Evolutionary conservation across 2,888 invertebrate species (phyloP), one percentile per base, ranked within the genome.

Genomic region (Plutella xylostella): DNA sequence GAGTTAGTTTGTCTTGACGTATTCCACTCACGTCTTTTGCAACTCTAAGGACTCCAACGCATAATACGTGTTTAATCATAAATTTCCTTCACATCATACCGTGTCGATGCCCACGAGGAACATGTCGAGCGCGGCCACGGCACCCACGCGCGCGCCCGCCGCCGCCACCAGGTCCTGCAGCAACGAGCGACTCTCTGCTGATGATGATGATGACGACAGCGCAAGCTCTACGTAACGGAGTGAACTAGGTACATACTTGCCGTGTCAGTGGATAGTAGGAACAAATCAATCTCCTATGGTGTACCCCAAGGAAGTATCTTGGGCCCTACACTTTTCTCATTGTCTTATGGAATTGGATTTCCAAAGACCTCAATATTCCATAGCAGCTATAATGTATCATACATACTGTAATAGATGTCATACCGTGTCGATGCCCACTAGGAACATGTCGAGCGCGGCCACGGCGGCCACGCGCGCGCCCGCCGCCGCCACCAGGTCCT

Each of bases 41-140:
- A 25, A 25, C 9, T 9, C 25, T 5, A 25, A 25, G 5, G 25
- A 25, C 25, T 25, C 25, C 9, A 7, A 5, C 9, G 25, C 5
- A 25, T 7, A 25, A 25, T 25, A n/a, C n/a, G n/a, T n/a, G 25
- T 9, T 25, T 9, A 3, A 19, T 4, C 12, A 20, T 14, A 6
- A 14, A 35, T 39, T 17, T 22, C 58, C 25, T 25, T 7, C 25
- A 25, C 25, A 25, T 25, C 74, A 63, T 63, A 90, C 92, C 58
- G 93, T 92, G 55, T 91, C 92, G 37, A 93, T 88, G n/a, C 92
- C 92, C 25, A 93, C 93, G 7, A 91, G 74, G 62, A 92, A 92
- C 66, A 93, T 83, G 53, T 93, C 92, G 4, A 92, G 68, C 0
- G 92, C 89, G 3, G 92, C 86, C 30, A 91, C 87, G n/a, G 87